Evolutionary conservation across 92 coral and sea anemone genomes (phyloP).

Genomic region (Chrysogorgia sp.): DNA sequence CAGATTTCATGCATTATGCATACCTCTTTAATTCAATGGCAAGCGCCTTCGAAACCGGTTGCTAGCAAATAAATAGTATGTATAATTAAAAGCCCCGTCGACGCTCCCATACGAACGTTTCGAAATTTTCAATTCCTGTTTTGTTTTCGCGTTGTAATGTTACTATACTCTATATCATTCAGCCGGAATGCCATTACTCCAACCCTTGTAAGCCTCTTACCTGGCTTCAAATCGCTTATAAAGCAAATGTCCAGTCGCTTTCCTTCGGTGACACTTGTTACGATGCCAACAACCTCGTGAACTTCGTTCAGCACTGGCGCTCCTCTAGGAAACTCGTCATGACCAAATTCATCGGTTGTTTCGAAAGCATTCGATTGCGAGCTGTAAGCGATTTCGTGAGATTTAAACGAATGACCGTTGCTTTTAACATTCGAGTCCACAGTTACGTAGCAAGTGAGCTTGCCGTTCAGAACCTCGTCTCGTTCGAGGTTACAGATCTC

Average conservation of each 20-base stretch:
- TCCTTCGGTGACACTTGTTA: conserved; percentile 21
- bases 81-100: background rate
- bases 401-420: conserved; percentile 17
- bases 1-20: background rate
- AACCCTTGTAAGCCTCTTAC: conserved; percentile 10
- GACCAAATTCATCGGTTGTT: conserved; percentile 19
- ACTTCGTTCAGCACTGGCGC: conserved; percentile 33
- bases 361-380: conserved; percentile 21
- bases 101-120: background rate
- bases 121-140: too few relatives aligned
- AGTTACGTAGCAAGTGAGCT: conserved; percentile 15
- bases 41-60: background rate
- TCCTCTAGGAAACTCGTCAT: conserved; percentile 27
- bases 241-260: conserved; percentile 29
- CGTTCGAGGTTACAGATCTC: conserved; percentile 3
- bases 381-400: conserved; percentile 26
- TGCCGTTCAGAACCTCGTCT: conserved; percentile 16
- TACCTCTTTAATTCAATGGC: background rate
- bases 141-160: too few relatives aligned
- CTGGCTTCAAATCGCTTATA: conserved; percentile 21
- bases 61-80: background rate
- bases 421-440: conserved; percentile 18
- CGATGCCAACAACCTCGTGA: conserved; percentile 29
- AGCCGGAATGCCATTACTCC: background rate
- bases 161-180: too few relatives aligned